Evolutionary conservation across 2,888 invertebrate species (phyloP), one percentile per base, ranked within the genome.

Genomic region (Gymnocheta viridis): DNA sequence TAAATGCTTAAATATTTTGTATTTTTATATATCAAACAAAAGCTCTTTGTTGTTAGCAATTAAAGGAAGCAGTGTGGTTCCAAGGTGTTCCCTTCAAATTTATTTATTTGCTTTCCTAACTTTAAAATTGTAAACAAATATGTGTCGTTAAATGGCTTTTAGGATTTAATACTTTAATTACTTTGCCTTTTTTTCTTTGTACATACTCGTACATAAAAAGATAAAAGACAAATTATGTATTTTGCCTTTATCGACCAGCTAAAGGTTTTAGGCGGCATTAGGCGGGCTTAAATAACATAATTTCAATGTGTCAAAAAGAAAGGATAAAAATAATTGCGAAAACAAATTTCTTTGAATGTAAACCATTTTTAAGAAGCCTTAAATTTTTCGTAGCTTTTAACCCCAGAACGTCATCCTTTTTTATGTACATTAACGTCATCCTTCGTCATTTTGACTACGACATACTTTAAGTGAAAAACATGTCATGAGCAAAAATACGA

Each of bases 91-190:
- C 32, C 32, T n/a, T n/a, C n/a, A 41, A 41, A 14, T n/a, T 7
- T 29, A 54, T 29, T 54, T 17, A 29, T 54, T 54, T 32, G 35
- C 58, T 2, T 19, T 35, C 4, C 19, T n/a, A 58, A 19, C 1
- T 12, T 2, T 12, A 19, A 35, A 19, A 35, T 38, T 38, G 38
- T 38, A 60, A 60, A 22, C 17, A 60, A 60, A 60, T 60, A 60
- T 60, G 12, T 38, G 14, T 24, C 22, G 9, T n/a, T n/a, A 38
- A 60, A 60, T 38, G n/a, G 17, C 38, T 60, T 35, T 22, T 22
- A 9, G 38, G 24, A 41, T 24, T 24, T 60, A 38, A 60, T 22
- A 24, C 38, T 41, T 60, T 60, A 60, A 41, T 60, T 60, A 38
- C n/a, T 41, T 38, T 41, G 41, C 14, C n/a, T 19, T 38, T 38